These are phyloP conservation scores for Laothoe populi DNA, from an alignment of 2,888 invertebrate genomes.

Conservation along the genomic window DNA sequence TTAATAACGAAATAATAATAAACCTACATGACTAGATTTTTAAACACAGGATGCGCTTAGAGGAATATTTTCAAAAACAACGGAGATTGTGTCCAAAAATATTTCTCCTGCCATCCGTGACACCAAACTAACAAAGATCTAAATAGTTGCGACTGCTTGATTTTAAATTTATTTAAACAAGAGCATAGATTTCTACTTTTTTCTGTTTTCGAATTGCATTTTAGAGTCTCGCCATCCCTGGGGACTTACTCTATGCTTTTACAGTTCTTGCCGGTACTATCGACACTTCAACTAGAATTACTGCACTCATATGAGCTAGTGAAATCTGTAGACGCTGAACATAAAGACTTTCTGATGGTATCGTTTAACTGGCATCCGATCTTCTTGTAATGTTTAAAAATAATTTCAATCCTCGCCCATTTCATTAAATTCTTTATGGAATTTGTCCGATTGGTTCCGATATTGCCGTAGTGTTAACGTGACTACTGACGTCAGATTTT, in stretches of 20 bases:
- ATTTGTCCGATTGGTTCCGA: slow-evolving; percentile 42
- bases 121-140: slow-evolving; percentile 64
- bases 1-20: slow-evolving; percentile 47
- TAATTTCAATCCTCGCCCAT: slow-evolving; percentile 48
- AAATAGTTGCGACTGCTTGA: slow-evolving; percentile 71
- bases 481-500: slow-evolving; percentile 54
- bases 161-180: slow-evolving; percentile 52
- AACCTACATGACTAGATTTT: slow-evolving; percentile 47
- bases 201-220: slow-evolving; percentile 68
- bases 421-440: slow-evolving; percentile 44
- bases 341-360: slow-evolving; percentile 50
- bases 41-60: slow-evolving; percentile 58
- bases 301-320: slow-evolving; percentile 68
- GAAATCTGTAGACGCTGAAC: slow-evolving; percentile 49
- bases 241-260: slow-evolving; percentile 62
- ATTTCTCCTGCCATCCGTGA: slow-evolving; percentile 71
- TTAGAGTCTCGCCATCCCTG: slow-evolving; percentile 60
- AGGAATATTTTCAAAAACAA: slow-evolving; percentile 63
- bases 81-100: slow-evolving; percentile 56
- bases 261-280: slow-evolving; percentile 60
- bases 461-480: slow-evolving; percentile 34
- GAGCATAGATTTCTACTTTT: slow-evolving; percentile 64
- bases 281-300: slow-evolving; percentile 66
- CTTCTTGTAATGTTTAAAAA: slow-evolving; percentile 81
- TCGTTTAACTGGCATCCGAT: slow-evolving; percentile 52